phyloP scores from a whole-genome alignment of 2,113 vertebrate genomes.

The Seriola rivoliana region DNA sequence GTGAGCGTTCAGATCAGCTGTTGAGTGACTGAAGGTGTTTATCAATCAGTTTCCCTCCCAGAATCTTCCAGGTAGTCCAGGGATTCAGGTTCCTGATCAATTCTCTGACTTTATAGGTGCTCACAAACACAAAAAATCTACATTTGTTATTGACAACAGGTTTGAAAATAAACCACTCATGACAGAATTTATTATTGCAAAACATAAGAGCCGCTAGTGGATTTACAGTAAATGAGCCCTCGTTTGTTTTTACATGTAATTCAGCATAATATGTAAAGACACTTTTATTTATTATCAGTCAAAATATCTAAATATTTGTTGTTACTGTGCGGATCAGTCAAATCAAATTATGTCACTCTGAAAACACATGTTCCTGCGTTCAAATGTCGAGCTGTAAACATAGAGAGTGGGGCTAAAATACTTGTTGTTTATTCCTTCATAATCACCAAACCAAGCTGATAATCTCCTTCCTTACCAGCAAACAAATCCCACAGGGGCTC shows the following conservation, averaged over 20 bases:
- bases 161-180: no score
- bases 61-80: neutral
- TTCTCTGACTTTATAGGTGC: no score
- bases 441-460: slow-evolving; percentile 5
- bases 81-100: neutral
- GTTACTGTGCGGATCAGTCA: no score
- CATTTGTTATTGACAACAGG: no score
- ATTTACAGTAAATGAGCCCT: no score
- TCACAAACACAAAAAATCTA: no score
- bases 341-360: no score
- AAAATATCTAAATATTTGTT: neutral
- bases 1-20: neutral
- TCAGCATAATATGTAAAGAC: neutral
- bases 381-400: neutral
- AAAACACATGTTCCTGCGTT: no score
- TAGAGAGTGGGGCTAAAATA: neutral
- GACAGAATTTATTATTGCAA: no score
- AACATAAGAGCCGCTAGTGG: no score
- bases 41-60: no score
- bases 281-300: neutral
- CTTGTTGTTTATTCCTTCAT: neutral
- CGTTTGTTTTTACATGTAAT: neutral
- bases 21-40: neutral
- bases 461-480: slow-evolving; percentile 4
- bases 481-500: neutral